Base-by-base conservation (phyloP, 1,140 invertebrate species). In the Panulirus ornatus region DNA sequence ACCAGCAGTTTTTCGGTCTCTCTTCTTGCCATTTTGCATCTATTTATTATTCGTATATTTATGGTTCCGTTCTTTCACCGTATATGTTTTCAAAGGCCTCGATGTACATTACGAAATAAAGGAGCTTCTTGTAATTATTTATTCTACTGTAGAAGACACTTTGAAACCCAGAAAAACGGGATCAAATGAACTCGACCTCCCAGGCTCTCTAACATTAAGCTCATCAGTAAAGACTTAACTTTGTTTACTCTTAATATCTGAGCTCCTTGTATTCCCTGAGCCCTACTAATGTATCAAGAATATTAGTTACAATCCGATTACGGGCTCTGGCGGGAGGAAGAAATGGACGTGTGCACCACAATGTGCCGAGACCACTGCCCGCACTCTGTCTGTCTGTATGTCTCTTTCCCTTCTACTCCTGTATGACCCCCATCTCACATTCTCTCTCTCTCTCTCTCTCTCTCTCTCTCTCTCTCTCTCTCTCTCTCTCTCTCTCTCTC, bases 221-320 rank as follows among this genome's bases (percentile, higher is more conserved):
- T 89, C 79, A 89, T 89, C 87, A 89, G 87, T 82, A 89, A 89
- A 89, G 87, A 82, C 79, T 89, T 89, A 89, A 89, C 78, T 84
- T 40, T 89, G 87, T 89, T 89, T 89, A 89, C 87, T 89, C 87
- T 89, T 89, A 89, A 89, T 89, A 89, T 89, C 44, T 89, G 79
- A 89, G 87, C 87, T 89, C 79, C 87, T 89, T 89, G 87, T 89
- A 75, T 83, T 54, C 87, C 44, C 27, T 71, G 47, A 83, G 47
- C 78, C 47, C 66, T 27, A 79, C 87, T 89, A 89, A 89, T 89
- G 82, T 89, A 89, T 89, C 87, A 89, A 89, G 87, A 89, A 89
- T 89, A 89, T 89, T 89, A 89, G 87, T 83, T 83, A 75, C 44
- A 89, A 89, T 89, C 87, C 87, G 87, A 83, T 89, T 89, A 89